A percentile compares a stretch with the other conserved stretches of the same genome.
Evolutionary conservation across 2,888 invertebrate genomes (phyloP).

Genomic region (Yponomeuta sedellus): DNA sequence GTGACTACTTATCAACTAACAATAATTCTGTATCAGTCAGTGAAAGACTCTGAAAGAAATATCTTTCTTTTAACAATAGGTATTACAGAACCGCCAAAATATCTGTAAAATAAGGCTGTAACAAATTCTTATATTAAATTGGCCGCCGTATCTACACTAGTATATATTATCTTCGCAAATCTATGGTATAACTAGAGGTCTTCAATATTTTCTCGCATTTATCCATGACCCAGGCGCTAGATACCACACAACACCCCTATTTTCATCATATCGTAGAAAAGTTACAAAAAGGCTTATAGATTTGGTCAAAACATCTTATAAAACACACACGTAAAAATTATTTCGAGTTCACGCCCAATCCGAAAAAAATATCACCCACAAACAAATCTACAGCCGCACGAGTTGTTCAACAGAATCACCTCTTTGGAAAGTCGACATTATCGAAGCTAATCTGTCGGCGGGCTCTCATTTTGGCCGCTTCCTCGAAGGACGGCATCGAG

Average conservation of each 20-base stretch:
- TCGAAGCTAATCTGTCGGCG: constrained; percentile 79
- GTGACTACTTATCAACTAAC: constrained; percentile 1
- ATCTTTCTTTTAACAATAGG: neutral
- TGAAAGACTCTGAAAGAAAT: neutral
- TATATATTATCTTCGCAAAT: neutral
- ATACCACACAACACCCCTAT: neutral
- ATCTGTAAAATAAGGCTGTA: no score
- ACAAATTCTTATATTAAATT: no score
- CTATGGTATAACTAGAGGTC: neutral
- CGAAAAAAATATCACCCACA: neutral
- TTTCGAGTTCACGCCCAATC: neutral
- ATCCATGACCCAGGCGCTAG: neutral
- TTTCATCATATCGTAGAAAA: neutral
- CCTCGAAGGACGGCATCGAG: constrained; percentile 66
- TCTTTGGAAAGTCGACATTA: constrained; percentile 66
- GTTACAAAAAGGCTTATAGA: neutral
- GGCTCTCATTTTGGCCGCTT: constrained; percentile 69
- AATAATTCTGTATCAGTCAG: neutral
- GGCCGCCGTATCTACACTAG: no score
- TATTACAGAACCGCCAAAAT: no score
- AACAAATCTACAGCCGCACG: no score
- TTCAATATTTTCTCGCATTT: neutral
- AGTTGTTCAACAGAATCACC: constrained; percentile 39
- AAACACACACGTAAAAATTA: neutral
- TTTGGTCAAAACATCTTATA: neutral